Conservation (phyloP, 2,888 invertebrate species). For the Andrena bucephala region DNA sequence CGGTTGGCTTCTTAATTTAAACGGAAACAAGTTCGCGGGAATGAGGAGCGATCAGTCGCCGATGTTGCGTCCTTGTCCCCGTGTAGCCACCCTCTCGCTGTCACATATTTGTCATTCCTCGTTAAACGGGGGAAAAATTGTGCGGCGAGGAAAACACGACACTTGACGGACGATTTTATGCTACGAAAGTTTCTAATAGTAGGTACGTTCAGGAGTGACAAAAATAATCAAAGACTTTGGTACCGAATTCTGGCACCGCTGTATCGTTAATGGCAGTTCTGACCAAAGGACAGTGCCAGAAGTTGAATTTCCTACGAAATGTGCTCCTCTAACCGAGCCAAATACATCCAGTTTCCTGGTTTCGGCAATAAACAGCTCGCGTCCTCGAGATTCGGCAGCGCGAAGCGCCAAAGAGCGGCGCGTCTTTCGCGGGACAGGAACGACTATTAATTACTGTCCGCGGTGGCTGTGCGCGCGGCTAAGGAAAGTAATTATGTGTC, state of each 20-base stretch:
- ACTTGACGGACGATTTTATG: too few species aligned
- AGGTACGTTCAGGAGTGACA: too few species aligned
- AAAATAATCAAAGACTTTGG: too few species aligned
- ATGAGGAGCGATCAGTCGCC: slow-evolving; percentile 6
- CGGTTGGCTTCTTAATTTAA: neutral
- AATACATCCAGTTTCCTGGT: neutral
- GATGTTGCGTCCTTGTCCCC: neutral
- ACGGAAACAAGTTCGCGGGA: slow-evolving; percentile 1
- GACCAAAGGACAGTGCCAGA: neutral
- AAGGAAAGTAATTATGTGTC: slow-evolving; percentile 68
- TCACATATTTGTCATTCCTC: neutral
- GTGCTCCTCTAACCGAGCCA: neutral
- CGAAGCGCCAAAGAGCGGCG: slow-evolving; percentile 45
- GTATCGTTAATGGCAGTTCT: too few species aligned
- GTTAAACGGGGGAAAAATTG: slow-evolving; percentile 4
- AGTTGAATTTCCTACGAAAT: slow-evolving; percentile 23
- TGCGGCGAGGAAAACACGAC: too few species aligned
- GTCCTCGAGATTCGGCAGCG: slow-evolving; percentile 36
- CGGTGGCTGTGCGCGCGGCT: slow-evolving; percentile 48
- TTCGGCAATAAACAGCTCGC: neutral
- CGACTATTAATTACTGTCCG: slow-evolving; percentile 68
- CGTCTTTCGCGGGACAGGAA: slow-evolving; percentile 52
- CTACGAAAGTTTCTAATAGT: too few species aligned
- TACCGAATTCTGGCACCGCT: too few species aligned
- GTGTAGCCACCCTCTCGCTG: neutral